phyloP scores from a whole-genome alignment of 2,797 vertebrate species.

The Philypnodon macrostomus region DNA sequence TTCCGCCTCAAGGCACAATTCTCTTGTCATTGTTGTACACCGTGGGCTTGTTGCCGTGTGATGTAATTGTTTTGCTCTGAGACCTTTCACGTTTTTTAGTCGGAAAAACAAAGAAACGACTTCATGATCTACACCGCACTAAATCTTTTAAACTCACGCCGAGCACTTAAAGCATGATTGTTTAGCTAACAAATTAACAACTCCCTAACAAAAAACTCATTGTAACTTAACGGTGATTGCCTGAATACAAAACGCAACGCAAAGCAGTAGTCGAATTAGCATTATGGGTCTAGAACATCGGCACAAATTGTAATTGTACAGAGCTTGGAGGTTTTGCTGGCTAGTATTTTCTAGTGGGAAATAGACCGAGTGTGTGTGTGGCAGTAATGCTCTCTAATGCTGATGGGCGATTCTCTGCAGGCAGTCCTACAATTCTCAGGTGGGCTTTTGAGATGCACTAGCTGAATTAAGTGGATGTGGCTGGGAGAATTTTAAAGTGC shows the following conservation, averaged over 20 bases:
- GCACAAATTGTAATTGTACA: conserved; percentile 59
- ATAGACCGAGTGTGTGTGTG: conserved; percentile 59
- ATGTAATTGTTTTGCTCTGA: conserved; percentile 70
- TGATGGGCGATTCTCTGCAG: conserved; percentile 75
- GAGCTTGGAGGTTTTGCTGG: conserved; percentile 52
- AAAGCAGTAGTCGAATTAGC: conserved; percentile 48
- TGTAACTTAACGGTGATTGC: conserved; percentile 60
- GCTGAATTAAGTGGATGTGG: conserved; percentile 75
- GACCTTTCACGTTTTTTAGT: conserved; percentile 39
- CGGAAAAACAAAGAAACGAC: conserved; percentile 49
- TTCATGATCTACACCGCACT: conserved; percentile 29
- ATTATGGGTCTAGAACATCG: conserved; percentile 39
- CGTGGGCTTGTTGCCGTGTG: conserved; percentile 61
- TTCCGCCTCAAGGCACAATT: conserved; percentile 73
- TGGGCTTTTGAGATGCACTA: conserved; percentile 68
- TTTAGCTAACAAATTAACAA: conserved; percentile 61
- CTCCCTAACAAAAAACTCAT: conserved; percentile 47
- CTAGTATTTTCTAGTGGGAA: conserved; percentile 62
- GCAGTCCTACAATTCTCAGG: conserved; percentile 71
- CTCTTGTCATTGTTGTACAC: conserved; percentile 73
- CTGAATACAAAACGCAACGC: conserved; percentile 39
- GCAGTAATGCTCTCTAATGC: conserved; percentile 75
- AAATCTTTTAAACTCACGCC: conserved; percentile 50
- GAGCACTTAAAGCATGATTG: conserved; percentile 44
- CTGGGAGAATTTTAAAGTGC: conserved; percentile 65